These are phyloP conservation scores for Plebejus argus DNA, from an alignment of 2,888 invertebrate species.

Conservation along the genomic window DNA sequence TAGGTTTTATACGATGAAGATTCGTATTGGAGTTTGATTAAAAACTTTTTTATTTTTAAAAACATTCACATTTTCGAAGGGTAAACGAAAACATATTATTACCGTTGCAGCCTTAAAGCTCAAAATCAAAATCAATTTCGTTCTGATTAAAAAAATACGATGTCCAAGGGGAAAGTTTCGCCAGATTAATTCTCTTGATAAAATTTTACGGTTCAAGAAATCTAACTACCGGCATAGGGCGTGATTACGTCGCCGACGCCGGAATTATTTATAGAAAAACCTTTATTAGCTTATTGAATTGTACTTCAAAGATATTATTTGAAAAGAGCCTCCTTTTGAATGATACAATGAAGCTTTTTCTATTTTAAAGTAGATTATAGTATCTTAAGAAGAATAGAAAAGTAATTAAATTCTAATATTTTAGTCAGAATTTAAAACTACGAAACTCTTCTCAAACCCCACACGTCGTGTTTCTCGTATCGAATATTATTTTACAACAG, in stretches of 20 bases:
- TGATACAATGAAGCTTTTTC: background rate
- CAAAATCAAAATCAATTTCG: conserved; percentile 63
- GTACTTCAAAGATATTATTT: conserved; percentile 11
- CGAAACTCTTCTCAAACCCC: too few species aligned
- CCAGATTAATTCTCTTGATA: conserved; percentile 80
- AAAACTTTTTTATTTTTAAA: too few species aligned
- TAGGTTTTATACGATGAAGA: too few species aligned
- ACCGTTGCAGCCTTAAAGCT: background rate
- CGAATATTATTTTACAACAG: background rate
- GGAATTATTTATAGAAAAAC: conserved; percentile 47
- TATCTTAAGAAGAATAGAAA: too few species aligned
- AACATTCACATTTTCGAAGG: background rate
- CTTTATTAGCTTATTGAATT: conserved; percentile 32
- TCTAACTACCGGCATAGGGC: conserved; percentile 80
- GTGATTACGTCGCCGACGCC: conserved; percentile 67
- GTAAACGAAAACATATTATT: background rate
- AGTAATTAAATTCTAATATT: background rate
- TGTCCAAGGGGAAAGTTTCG: conserved; percentile 74
- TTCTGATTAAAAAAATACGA: conserved; percentile 63
- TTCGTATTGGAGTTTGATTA: too few species aligned
- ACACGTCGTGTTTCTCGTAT: too few species aligned
- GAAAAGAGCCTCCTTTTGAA: background rate
- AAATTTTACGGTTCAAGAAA: conserved; percentile 81
- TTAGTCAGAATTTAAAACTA: background rate
- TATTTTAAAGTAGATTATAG: background rate